These are phyloP conservation scores for Cinclus cinclus DNA, from an alignment of 2,113 vertebrate genomes.

Conservation along the genomic window DNA sequence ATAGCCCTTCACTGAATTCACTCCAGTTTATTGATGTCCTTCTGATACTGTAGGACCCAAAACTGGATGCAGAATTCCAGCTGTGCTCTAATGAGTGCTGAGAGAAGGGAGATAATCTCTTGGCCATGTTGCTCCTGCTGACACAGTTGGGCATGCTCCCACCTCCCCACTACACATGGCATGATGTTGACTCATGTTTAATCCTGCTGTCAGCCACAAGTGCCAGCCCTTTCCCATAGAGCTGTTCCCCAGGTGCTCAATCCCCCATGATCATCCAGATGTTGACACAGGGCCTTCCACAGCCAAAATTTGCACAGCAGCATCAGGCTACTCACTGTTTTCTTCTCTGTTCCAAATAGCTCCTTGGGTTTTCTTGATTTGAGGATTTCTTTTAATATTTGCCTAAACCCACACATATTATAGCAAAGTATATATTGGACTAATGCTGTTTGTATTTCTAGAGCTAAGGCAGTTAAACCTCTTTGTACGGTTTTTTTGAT, in stretches of 20 bases:
- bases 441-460: neutral
- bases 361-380: neutral
- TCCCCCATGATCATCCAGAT: neutral
- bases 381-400: neutral
- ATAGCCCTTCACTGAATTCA: neutral
- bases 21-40: neutral
- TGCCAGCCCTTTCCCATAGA: neutral
- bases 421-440: neutral
- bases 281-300: neutral
- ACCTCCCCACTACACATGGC: neutral
- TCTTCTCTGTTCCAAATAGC: neutral
- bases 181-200: neutral
- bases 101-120: neutral
- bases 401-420: neutral
- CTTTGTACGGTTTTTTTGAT: constrained; percentile 17
- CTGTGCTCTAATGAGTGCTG: neutral
- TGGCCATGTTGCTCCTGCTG: neutral
- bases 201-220: neutral
- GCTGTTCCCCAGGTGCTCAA: neutral
- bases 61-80: neutral
- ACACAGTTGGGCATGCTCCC: neutral
- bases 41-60: neutral
- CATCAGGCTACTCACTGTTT: neutral
- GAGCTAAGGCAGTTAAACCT: neutral
- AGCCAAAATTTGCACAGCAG: neutral